These are phyloP conservation scores for Neoscelio sp. DNA, from an alignment of 2,888 invertebrate species.

Conservation along the genomic window DNA sequence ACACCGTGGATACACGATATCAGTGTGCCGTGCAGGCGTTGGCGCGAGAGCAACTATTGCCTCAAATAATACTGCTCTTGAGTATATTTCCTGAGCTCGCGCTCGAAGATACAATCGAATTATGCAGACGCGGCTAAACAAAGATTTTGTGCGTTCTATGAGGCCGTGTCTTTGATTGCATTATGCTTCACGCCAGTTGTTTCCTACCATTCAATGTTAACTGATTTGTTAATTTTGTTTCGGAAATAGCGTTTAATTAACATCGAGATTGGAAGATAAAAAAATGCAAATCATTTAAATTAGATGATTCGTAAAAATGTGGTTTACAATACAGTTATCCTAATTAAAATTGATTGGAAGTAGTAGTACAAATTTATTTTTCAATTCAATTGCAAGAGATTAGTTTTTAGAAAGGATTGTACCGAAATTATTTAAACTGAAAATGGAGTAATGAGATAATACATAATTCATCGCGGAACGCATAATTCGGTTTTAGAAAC, in stretches of 20 bases:
- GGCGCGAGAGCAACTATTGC: constrained; percentile 56
- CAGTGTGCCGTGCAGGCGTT: constrained; percentile 60
- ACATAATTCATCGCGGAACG: constrained; percentile 21
- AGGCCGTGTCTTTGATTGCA: constrained; percentile 44
- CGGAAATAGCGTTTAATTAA: constrained; percentile 50
- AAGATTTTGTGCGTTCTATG: constrained; percentile 43
- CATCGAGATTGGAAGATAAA: constrained; percentile 34
- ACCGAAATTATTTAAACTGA: not conserved
- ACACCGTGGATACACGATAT: constrained; percentile 69
- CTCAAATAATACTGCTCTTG: constrained; percentile 53
- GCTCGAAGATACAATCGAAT: constrained; percentile 47
- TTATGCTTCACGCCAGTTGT: constrained; percentile 20
- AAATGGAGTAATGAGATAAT: not conserved
- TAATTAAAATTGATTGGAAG: too few relatives aligned
- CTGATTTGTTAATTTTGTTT: constrained; percentile 59
- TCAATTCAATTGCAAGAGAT: too few relatives aligned
- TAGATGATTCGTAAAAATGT: not conserved
- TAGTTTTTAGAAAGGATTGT: not conserved
- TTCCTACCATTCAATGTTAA: constrained; percentile 58
- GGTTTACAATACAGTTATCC: too few relatives aligned
- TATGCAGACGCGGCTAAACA: constrained; percentile 23
- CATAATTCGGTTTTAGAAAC: not conserved
- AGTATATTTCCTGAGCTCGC: constrained; percentile 49
- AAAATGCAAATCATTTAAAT: not conserved
- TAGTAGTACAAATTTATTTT: too few relatives aligned